A percentile compares a stretch with the other conserved stretches of the same genome.
These are phyloP conservation scores for Portunus trituberculatus DNA, from an alignment of 1,140 invertebrate species.

Conservation along the genomic window DNA sequence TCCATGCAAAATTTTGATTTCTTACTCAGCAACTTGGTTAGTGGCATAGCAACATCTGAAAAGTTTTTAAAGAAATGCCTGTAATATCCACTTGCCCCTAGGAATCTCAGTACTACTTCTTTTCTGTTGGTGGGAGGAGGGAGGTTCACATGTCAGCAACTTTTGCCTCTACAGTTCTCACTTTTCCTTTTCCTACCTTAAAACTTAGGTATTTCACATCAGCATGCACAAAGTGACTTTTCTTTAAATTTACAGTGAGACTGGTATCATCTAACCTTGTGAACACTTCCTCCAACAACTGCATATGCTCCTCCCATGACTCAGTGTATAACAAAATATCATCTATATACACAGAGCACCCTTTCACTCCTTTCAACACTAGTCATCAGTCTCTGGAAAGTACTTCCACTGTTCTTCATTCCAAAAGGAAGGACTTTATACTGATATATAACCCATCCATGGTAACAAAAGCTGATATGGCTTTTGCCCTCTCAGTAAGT, in stretches of 20 bases:
- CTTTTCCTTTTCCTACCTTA: background rate
- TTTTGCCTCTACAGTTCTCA: background rate
- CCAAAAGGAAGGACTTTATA: constrained; percentile 31
- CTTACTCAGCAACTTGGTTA: background rate
- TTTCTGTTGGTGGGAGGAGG: background rate
- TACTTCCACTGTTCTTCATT: background rate
- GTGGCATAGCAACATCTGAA: background rate
- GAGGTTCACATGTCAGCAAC: background rate
- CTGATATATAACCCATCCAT: background rate
- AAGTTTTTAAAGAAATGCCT: background rate
- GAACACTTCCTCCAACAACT: background rate
- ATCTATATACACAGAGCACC: background rate
- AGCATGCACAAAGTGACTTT: background rate
- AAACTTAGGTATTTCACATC: background rate
- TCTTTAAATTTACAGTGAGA: background rate
- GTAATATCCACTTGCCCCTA: background rate
- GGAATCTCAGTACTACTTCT: background rate
- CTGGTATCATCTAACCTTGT: background rate
- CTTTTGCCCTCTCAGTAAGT: constrained; percentile 17
- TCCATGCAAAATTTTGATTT: background rate
- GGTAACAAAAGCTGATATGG: constrained; percentile 36
- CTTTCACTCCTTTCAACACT: background rate
- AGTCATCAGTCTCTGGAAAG: background rate
- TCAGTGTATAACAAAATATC: background rate
- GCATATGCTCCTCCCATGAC: background rate